phyloP scores from a whole-genome alignment of 2,113 vertebrate species.

The Amphilophus citrinellus region DNA sequence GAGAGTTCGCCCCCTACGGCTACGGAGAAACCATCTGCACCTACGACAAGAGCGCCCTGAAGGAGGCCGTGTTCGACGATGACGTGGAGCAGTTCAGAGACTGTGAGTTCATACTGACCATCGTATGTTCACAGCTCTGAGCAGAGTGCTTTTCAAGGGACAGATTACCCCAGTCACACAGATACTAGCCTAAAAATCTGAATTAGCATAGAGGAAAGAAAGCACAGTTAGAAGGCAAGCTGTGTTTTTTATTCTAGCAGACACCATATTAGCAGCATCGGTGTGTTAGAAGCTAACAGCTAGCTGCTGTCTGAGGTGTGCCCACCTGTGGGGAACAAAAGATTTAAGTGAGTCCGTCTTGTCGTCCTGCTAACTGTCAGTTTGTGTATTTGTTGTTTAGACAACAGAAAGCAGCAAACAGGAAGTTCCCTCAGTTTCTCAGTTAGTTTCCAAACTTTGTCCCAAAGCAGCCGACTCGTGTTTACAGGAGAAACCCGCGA shows the following conservation, averaged over 20 bases:
- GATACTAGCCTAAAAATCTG: background rate
- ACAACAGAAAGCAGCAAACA: background rate
- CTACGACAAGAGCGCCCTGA: conserved; percentile 96
- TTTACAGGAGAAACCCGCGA: background rate
- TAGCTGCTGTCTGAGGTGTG: accelerated
- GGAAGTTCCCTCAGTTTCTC: background rate
- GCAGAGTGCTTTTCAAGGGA: background rate
- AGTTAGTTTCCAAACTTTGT: too few relatives aligned
- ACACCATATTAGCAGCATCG: too few relatives aligned
- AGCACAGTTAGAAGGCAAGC: too few relatives aligned
- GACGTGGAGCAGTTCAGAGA: conserved; percentile 98
- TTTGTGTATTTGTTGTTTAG: background rate
- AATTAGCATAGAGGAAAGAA: too few relatives aligned
- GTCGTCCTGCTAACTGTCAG: background rate
- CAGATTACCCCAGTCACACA: background rate
- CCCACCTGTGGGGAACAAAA: background rate
- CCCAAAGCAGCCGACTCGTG: background rate
- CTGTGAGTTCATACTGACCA: conserved; percentile 78
- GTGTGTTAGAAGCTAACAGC: background rate
- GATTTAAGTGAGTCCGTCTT: background rate
- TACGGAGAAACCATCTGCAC: conserved; percentile 91
- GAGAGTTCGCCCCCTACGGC: conserved; percentile 93
- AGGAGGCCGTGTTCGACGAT: conserved; percentile 97
- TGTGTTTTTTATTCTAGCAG: too few relatives aligned
- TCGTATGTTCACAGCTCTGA: background rate